Evolutionary conservation across 2,888 invertebrate species (phyloP).

Genomic region (Monochamus alternatus): DNA sequence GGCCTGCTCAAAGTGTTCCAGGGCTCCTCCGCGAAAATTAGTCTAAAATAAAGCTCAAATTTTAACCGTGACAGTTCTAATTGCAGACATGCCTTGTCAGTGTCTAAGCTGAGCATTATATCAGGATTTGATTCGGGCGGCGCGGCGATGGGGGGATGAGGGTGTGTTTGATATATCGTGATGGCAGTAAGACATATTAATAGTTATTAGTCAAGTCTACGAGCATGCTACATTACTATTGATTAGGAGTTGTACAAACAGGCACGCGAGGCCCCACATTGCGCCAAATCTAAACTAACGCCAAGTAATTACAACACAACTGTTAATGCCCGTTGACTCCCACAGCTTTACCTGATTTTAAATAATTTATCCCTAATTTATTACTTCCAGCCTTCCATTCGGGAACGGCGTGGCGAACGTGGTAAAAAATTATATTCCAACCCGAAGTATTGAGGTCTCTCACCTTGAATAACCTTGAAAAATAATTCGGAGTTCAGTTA

Average conservation of each 20-base stretch:
- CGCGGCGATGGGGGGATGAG: slow-evolving; percentile 53
- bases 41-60: slow-evolving; percentile 49
- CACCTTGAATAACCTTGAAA: too few relatives aligned
- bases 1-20: neutral
- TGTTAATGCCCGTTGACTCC: slow-evolving; percentile 44
- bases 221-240: slow-evolving; percentile 68
- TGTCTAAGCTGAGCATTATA: slow-evolving; percentile 58
- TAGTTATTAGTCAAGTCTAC: slow-evolving; percentile 70
- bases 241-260: slow-evolving; percentile 66
- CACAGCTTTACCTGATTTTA: slow-evolving; percentile 30
- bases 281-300: slow-evolving; percentile 67
- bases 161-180: slow-evolving; percentile 68
- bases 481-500: too few relatives aligned
- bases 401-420: neutral
- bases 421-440: neutral
- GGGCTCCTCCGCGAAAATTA: slow-evolving; percentile 17
- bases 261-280: slow-evolving; percentile 66
- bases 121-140: slow-evolving; percentile 54
- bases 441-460: too few relatives aligned
- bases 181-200: slow-evolving; percentile 70
- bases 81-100: slow-evolving; percentile 56
- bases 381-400: neutral
- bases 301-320: slow-evolving; percentile 62
- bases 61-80: slow-evolving; percentile 56
- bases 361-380: slow-evolving; percentile 34